A percentile compares a stretch with the other conserved stretches of the same genome.
Evolutionary conservation across 2,888 invertebrate genomes (phyloP).

Genomic region (Pemphredon lugubris): DNA sequence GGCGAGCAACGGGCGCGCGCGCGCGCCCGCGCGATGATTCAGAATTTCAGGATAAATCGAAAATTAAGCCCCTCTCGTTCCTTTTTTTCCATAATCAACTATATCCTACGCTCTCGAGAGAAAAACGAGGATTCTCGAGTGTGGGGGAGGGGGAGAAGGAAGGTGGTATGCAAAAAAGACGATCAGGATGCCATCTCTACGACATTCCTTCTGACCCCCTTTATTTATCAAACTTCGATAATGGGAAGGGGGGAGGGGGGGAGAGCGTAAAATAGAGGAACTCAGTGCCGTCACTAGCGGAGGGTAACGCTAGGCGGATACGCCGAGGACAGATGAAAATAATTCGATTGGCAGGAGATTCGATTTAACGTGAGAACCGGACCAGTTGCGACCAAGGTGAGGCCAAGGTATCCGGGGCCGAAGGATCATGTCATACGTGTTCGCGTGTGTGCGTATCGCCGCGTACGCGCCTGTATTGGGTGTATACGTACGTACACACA

Average conservation of each 20-base stretch:
- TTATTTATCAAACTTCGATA: too few species aligned
- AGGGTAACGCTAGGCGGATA: not conserved
- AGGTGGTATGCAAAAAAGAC: too few species aligned
- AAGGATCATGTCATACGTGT: conserved; percentile 76
- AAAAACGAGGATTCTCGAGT: not conserved
- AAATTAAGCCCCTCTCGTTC: not conserved
- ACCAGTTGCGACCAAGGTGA: conserved; percentile 73
- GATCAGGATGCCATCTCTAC: too few species aligned
- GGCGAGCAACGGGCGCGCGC: too few species aligned
- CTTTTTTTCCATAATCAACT: not conserved
- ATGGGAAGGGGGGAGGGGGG: too few species aligned
- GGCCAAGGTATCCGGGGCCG: conserved; percentile 67
- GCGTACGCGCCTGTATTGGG: too few species aligned
- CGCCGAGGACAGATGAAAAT: conserved; percentile 64
- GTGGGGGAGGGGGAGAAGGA: too few species aligned
- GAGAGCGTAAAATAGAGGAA: not conserved
- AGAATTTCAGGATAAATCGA: not conserved
- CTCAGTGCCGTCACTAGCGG: not conserved
- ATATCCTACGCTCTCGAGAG: not conserved
- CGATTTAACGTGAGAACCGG: conserved; percentile 76
- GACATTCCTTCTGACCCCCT: too few species aligned
- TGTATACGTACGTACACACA: conserved; percentile 40
- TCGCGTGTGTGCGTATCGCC: conserved; percentile 1
- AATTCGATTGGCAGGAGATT: conserved; percentile 71
- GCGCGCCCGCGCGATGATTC: conserved; percentile 3